Conservation (phyloP, 30 jellyfish, hydroid and myxozoan species). For the Aurelia sp. region DNA sequence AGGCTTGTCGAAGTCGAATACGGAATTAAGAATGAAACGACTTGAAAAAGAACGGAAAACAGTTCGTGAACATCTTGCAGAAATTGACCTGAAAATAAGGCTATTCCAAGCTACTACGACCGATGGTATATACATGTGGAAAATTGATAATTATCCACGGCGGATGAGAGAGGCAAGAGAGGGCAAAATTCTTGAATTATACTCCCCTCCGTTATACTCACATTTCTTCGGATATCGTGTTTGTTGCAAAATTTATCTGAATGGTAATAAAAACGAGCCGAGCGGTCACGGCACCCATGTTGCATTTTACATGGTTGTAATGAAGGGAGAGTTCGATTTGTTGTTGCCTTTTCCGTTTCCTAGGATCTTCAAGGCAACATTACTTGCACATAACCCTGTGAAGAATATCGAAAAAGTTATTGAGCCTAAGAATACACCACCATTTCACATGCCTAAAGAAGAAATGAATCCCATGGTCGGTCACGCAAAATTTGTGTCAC, state of each 20-base stretch:
- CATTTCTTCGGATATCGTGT: constrained; percentile 64
- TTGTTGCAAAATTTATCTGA: constrained; percentile 54
- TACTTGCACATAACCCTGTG: constrained; percentile 19
- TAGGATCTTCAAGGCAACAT: constrained; percentile 32
- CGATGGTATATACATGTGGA: constrained; percentile 84
- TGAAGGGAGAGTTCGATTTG: constrained; percentile 78
- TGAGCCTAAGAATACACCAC: constrained; percentile 20
- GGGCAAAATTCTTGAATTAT: constrained; percentile 56
- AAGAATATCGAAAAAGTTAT: constrained; percentile 33
- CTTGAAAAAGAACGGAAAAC: constrained; percentile 58
- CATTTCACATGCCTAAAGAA: constrained; percentile 29
- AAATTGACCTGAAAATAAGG: constrained; percentile 54
- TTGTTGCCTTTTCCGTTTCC: constrained; percentile 77
- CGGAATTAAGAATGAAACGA: constrained; percentile 13
- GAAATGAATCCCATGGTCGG: constrained; percentile 43
- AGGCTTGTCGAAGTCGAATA: neutral
- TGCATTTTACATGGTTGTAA: constrained; percentile 60
- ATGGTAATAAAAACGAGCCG: constrained; percentile 59
- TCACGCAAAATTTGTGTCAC: constrained; percentile 41
- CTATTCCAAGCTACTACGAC: constrained; percentile 70
- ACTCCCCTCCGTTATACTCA: constrained; percentile 80
- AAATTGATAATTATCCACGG: constrained; percentile 67
- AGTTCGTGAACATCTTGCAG: constrained; percentile 32
- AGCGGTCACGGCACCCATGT: constrained; percentile 49
- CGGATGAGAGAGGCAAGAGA: constrained; percentile 71